Evolutionary conservation across 2,888 invertebrate genomes (phyloP).

Genomic region (Cylloceria caligata): DNA sequence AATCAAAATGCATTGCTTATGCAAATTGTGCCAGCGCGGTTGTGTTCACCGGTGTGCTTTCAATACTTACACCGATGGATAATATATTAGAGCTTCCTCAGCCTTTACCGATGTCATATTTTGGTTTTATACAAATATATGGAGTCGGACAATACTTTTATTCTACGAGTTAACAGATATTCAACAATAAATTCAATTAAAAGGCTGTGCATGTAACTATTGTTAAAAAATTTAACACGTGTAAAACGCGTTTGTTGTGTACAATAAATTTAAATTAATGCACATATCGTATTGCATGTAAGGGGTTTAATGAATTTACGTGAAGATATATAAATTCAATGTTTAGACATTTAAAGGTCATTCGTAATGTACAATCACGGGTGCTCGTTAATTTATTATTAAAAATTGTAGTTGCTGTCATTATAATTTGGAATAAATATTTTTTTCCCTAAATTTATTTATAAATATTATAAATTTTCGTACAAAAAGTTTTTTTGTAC

Average conservation of each 20-base stretch:
- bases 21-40: conserved; percentile 76
- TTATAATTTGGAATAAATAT: background rate
- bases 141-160: conserved; percentile 14
- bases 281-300: background rate
- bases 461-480: background rate
- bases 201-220: background rate
- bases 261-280: conserved; percentile 1
- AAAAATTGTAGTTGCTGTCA: background rate
- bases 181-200: conserved; percentile 1
- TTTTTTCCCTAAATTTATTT: background rate
- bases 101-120: conserved; percentile 3
- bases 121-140: conserved; percentile 8
- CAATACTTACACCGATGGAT: conserved; percentile 27
- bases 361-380: background rate
- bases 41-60: conserved; percentile 43
- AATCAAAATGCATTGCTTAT: conserved; percentile 85
- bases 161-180: conserved; percentile 2
- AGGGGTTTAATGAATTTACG: conserved; percentile 6
- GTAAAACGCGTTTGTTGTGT: background rate
- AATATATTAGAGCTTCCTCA: conserved; percentile 15
- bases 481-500: too few relatives aligned
- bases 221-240: background rate
- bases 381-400: background rate
- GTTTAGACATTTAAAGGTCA: background rate
- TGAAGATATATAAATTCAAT: background rate